phyloP scores from a whole-genome alignment of 2,797 vertebrate genomes.

The Sebastes dallii region DNA sequence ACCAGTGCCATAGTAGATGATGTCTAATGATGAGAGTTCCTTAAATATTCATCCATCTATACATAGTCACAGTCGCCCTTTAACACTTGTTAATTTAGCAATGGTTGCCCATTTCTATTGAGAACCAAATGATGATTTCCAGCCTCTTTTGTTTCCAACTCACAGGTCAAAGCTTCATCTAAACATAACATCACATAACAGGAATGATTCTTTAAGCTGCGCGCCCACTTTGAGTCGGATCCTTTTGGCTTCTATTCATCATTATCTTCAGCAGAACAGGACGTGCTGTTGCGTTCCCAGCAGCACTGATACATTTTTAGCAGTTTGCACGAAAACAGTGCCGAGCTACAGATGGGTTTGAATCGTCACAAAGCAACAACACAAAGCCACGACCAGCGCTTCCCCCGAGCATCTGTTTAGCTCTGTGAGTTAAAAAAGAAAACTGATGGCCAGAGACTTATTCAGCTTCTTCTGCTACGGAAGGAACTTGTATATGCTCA shows the following conservation, averaged over 20 bases:
- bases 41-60: neutral
- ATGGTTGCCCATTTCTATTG: neutral
- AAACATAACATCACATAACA: slow-evolving; percentile 15
- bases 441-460: slow-evolving; percentile 1
- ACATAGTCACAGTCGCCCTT: neutral
- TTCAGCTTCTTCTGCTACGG: slow-evolving; percentile 4
- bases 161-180: slow-evolving; percentile 22
- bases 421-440: slow-evolving; percentile 17
- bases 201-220: slow-evolving; percentile 8
- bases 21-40: neutral
- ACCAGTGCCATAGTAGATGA: no score
- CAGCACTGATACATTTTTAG: slow-evolving; percentile 54
- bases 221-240: slow-evolving; percentile 8
- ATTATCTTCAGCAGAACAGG: slow-evolving; percentile 49
- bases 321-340: slow-evolving; percentile 41
- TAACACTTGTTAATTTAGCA: slow-evolving; percentile 10
- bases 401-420: slow-evolving; percentile 46
- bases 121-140: neutral
- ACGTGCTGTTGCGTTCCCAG: slow-evolving; percentile 44
- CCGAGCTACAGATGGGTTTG: slow-evolving; percentile 44
- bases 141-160: slow-evolving; percentile 11
- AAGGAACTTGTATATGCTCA: neutral
- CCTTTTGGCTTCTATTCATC: slow-evolving; percentile 33
- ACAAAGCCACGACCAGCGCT: slow-evolving; percentile 32
- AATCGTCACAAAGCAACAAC: slow-evolving; percentile 42